phyloP scores from a whole-genome alignment of 2,888 invertebrate genomes.

The Amiota communis region DNA sequence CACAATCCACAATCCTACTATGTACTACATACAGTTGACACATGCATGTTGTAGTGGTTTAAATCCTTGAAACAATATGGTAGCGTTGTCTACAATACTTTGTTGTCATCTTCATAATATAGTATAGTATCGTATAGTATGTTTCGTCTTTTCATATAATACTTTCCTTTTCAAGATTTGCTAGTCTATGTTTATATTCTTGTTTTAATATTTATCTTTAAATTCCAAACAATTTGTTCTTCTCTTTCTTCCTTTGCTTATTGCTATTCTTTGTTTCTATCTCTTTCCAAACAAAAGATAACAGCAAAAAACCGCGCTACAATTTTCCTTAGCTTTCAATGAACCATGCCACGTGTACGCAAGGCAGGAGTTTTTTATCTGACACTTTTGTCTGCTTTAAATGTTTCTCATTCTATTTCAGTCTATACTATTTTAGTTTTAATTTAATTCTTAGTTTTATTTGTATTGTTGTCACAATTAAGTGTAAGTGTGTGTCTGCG shows the following conservation, averaged over 20 bases:
- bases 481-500: slow-evolving; percentile 4
- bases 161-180: neutral
- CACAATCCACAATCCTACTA: neutral
- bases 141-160: too few relatives aligned
- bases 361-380: too few relatives aligned
- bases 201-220: neutral
- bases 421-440: too few relatives aligned
- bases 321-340: too few relatives aligned
- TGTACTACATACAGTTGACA: slow-evolving; percentile 26
- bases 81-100: slow-evolving; percentile 1
- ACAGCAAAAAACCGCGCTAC: too few relatives aligned
- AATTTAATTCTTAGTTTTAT: too few relatives aligned
- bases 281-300: too few relatives aligned
- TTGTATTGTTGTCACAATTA: neutral
- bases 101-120: neutral
- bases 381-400: too few relatives aligned
- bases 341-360: too few relatives aligned
- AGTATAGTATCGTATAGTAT: neutral
- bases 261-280: too few relatives aligned
- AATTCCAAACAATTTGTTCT: neutral
- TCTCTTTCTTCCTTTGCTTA: neutral
- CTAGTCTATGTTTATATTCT: too few relatives aligned
- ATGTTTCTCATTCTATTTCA: too few relatives aligned
- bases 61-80: slow-evolving; percentile 58
- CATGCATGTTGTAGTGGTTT: slow-evolving; percentile 34